Percentiles rank a stretch among this genome's conserved stretches.
Conservation (phyloP, 2,797 vertebrate species). For the Danio tinwini region DNA sequence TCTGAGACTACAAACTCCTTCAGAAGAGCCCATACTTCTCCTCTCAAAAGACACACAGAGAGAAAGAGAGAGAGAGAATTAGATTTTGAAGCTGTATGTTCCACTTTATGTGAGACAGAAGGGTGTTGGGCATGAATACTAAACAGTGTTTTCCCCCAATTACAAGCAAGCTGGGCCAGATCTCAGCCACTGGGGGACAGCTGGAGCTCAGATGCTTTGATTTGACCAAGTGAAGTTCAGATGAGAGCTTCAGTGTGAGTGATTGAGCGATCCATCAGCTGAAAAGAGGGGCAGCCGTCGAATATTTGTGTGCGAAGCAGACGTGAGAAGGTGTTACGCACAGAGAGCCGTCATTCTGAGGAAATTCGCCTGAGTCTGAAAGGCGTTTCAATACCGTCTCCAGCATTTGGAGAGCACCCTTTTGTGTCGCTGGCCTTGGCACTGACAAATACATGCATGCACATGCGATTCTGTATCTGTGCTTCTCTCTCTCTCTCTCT, state of each 20-base stretch:
- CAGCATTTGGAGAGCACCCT: constrained; percentile 32
- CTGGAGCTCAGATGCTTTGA: constrained; percentile 47
- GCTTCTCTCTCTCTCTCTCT: not conserved
- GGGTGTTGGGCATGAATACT: constrained; percentile 60
- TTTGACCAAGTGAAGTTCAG: constrained; percentile 46
- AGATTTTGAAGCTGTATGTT: constrained; percentile 57
- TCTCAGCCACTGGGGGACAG: constrained; percentile 50
- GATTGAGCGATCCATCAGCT: constrained; percentile 31
- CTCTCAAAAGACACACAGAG: constrained; percentile 29
- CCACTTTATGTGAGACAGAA: constrained; percentile 62
- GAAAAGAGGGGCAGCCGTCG: constrained; percentile 11
- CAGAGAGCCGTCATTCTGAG: constrained; percentile 41
- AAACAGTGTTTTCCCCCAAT: constrained; percentile 60
- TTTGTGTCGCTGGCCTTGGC: constrained; percentile 49
- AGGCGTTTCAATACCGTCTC: constrained; percentile 41
- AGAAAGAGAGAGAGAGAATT: constrained; percentile 45
- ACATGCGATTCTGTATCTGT: not conserved
- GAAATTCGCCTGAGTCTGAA: constrained; percentile 29
- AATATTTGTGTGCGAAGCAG: constrained; percentile 11
- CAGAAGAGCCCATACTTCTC: constrained; percentile 7
- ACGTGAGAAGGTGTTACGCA: constrained; percentile 39
- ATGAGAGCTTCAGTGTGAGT: constrained; percentile 47
- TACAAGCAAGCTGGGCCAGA: constrained; percentile 48
- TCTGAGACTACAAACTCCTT: constrained; percentile 42
- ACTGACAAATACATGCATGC: constrained; percentile 24